Evolutionary conservation across 1,140 invertebrate species (phyloP).

Genomic region (Triops longicaudatus): DNA sequence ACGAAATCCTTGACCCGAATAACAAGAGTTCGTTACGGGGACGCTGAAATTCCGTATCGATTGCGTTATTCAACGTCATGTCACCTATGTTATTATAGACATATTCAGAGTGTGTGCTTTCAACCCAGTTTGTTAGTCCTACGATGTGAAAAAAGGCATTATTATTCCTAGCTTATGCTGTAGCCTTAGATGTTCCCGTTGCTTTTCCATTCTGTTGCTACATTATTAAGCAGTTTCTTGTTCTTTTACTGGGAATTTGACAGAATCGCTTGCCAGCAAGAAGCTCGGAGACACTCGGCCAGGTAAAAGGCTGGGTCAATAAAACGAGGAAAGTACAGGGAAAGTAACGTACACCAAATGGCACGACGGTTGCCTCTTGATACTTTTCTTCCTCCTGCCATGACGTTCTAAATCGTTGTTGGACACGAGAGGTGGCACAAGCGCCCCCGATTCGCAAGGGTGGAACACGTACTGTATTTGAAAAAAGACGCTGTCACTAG

Average conservation of each 20-base stretch:
- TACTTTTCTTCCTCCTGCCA: neutral
- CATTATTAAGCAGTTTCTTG: neutral
- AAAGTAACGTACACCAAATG: conserved; percentile 12
- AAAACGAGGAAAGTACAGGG: neutral
- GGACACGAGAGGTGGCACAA: neutral
- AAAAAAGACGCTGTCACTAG: neutral
- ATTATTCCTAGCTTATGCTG: neutral
- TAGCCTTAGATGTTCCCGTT: neutral
- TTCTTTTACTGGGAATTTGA: neutral
- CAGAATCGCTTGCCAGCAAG: neutral
- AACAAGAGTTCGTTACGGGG: neutral
- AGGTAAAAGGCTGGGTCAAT: conserved; percentile 1
- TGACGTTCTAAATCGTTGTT: neutral
- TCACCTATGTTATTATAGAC: neutral
- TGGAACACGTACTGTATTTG: neutral
- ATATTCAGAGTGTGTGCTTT: neutral
- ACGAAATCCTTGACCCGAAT: neutral
- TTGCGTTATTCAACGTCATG: conserved; percentile 10
- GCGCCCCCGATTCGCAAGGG: neutral
- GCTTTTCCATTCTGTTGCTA: neutral
- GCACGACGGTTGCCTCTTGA: neutral
- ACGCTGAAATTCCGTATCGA: neutral
- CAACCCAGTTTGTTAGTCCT: neutral
- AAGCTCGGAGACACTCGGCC: neutral
- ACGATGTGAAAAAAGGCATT: neutral